A percentile compares a stretch with the other conserved stretches of the same genome.
These are phyloP conservation scores for Ptychochromis oligacanthus DNA, from an alignment of 2,113 vertebrate genomes.

Conservation along the genomic window DNA sequence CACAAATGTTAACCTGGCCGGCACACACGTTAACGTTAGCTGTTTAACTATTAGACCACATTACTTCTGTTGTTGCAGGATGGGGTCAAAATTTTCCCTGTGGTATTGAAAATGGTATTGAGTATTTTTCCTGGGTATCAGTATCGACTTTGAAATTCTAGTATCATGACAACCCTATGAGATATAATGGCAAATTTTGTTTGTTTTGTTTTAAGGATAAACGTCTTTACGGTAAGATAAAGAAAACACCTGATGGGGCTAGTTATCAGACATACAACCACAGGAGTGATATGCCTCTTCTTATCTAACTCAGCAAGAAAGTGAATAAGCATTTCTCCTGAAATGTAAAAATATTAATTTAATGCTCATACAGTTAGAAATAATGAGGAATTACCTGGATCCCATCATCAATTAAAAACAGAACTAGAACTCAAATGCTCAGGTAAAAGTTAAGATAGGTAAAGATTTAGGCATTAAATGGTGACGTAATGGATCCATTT, in stretches of 20 bases:
- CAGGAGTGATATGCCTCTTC: neutral
- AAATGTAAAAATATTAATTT: neutral
- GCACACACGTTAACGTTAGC: too few species aligned
- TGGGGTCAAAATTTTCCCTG: too few species aligned
- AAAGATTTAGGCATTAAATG: neutral
- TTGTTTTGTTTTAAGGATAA: too few species aligned
- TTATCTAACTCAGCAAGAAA: neutral
- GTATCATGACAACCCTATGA: too few species aligned
- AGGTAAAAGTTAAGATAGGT: neutral
- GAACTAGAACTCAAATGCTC: neutral
- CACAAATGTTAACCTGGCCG: too few species aligned
- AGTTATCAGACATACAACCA: neutral
- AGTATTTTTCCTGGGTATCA: too few species aligned
- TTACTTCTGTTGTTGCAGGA: too few species aligned
- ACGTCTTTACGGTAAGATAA: neutral
- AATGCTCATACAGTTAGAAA: neutral
- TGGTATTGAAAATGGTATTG: too few species aligned
- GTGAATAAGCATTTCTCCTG: neutral
- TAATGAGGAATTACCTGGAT: neutral
- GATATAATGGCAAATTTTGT: too few species aligned
- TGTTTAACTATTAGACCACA: too few species aligned
- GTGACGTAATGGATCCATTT: fast-evolving
- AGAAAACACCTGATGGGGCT: neutral
- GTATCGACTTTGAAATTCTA: too few species aligned
- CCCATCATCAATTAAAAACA: neutral